Evolutionary conservation across 1,140 invertebrate genomes (phyloP), one percentile per base, ranked within the genome.

Genomic region (Leucophenga varia): DNA sequence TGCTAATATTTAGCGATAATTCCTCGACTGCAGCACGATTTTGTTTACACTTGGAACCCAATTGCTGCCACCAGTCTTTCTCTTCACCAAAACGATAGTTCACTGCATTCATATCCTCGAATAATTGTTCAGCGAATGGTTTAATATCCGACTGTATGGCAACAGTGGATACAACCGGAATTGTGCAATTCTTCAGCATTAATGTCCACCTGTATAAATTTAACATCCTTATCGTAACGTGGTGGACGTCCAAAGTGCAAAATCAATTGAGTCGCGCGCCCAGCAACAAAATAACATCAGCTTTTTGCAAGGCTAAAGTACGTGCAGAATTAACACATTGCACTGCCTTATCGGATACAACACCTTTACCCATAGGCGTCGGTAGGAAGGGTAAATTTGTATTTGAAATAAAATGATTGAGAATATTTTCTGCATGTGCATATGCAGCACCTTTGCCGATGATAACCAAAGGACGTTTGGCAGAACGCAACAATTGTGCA

Each of bases 301-400:
- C 89, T 54, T 93, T 81, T 55, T 88, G 84, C 17, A 98, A 77
- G 10, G 92, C 95, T 20, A 82, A 65, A 0, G 95, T 95, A 49
- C 95, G 81, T 1, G 94, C 93, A 13, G 91, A 83, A 3, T 87
- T 84, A 3, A 97, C 88, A 75, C 90, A 93, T 46, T 84, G 80
- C 2, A 75, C 50, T 54, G 92, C 87, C 12, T 79, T 80, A 74
- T 98, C 95, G 0, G 91, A 79, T 8, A 97, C 83, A 2, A 96
- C 90, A 28, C 95, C 95, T 79, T 97, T 98, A n/a, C 83, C 95
- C 93, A 98, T 97, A 1, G 95, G 95, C 12, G 93, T 97, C 1
- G 94, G 87, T 20, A 98, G 77, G 74, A 96, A 95, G 5, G 95
- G 95, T 13, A 97, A 64, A 50, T 86, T 82, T 9, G 84, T 87